These are phyloP conservation scores for Sphenodon punctatus DNA, from an alignment of 2,797 vertebrate species.

Conservation along the genomic window DNA sequence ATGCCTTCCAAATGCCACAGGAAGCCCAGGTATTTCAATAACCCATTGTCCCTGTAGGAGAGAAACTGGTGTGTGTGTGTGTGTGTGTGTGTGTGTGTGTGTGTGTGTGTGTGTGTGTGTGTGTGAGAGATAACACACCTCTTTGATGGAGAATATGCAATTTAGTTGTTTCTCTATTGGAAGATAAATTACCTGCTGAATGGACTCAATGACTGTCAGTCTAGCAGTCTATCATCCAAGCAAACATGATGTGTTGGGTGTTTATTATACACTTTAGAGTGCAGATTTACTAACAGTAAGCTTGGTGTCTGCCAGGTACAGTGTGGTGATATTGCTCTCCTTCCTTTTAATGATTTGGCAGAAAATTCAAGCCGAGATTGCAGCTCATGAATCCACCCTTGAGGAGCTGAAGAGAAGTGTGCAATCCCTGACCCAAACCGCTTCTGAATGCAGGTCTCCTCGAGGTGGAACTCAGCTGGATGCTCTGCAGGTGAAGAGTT, in stretches of 20 bases:
- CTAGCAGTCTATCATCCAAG: neutral
- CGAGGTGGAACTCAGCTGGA: constrained; percentile 89
- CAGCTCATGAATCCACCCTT: constrained; percentile 87
- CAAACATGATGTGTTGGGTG: neutral
- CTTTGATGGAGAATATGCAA: neutral
- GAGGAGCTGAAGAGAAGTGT: constrained; percentile 89
- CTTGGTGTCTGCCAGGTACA: neutral
- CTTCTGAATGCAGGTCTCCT: constrained; percentile 81
- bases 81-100: too few species aligned
- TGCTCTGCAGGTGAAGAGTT: constrained; percentile 88
- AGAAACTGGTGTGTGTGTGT: too few species aligned
- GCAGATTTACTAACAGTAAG: neutral
- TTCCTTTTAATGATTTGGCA: constrained; percentile 52
- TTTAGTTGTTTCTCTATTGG: neutral
- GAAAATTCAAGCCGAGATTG: constrained; percentile 94
- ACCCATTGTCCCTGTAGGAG: too few species aligned
- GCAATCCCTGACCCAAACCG: constrained; percentile 73
- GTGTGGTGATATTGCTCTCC: neutral
- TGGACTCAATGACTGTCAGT: neutral
- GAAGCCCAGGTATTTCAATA: constrained; percentile 88
- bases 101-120: neutral
- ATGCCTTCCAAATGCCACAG: constrained; percentile 92
- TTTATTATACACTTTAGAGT: neutral
- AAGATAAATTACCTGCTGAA: neutral
- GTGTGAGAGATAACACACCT: neutral